Conservation (phyloP, 2,888 invertebrate species). For the Catocala nupta region DNA sequence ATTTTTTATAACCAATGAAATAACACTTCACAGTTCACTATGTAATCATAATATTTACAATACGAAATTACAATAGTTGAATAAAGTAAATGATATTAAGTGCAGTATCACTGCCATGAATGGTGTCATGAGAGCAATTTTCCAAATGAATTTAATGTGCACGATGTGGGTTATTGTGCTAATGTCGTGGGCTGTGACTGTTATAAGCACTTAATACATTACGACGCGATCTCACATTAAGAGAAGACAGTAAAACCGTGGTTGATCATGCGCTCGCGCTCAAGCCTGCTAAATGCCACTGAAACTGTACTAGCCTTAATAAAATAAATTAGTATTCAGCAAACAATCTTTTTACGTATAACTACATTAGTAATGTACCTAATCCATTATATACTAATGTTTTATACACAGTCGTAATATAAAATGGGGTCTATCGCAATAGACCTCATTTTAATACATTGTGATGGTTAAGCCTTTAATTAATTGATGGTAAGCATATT, state of each 20-base stretch:
- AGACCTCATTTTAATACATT: too few relatives aligned
- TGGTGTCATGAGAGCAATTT: conserved; percentile 63
- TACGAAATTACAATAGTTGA: conserved; percentile 31
- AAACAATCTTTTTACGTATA: background rate
- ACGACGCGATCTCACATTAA: conserved; percentile 59
- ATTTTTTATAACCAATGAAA: too few relatives aligned
- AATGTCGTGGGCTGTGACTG: conserved; percentile 63
- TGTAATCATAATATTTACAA: conserved; percentile 21
- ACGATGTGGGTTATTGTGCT: conserved; percentile 79
- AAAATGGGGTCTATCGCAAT: too few relatives aligned
- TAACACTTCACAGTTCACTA: background rate
- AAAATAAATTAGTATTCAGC: background rate
- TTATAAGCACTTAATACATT: conserved; percentile 69
- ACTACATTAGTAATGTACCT: background rate
- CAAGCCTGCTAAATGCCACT: background rate
- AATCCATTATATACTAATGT: too few relatives aligned
- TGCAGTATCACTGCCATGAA: conserved; percentile 58
- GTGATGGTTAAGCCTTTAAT: too few relatives aligned
- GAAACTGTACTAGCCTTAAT: background rate
- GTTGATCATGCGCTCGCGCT: conserved; percentile 36
- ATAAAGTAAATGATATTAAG: conserved; percentile 34
- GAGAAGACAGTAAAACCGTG: conserved; percentile 48
- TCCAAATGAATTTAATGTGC: conserved; percentile 67
- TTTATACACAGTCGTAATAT: too few relatives aligned
- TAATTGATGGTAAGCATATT: too few relatives aligned